Conservation (phyloP, 2,888 invertebrate species). For the Balanococcus diminutus region DNA sequence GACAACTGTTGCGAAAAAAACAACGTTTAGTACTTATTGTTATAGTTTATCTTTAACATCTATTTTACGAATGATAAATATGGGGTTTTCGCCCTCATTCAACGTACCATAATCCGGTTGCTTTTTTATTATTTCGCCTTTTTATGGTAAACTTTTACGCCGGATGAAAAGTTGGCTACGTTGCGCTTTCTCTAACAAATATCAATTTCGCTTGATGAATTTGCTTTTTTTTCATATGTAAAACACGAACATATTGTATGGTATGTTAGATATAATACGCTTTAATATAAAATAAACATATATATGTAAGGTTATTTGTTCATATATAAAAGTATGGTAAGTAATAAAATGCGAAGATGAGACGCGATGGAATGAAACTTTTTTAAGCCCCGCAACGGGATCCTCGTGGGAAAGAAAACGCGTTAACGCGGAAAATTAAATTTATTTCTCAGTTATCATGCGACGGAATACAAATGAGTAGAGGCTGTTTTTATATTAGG, state of each 20-base stretch:
- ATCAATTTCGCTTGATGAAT: neutral
- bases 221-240: too few relatives aligned
- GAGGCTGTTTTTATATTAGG: neutral
- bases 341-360: conserved; percentile 25
- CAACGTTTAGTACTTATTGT: neutral
- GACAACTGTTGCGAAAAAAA: conserved; percentile 1
- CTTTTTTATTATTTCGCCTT: neutral
- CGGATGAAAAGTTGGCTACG: neutral
- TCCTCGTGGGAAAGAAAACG: conserved; percentile 27
- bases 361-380: conserved; percentile 2
- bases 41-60: neutral
- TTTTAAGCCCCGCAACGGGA: neutral
- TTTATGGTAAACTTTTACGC: neutral
- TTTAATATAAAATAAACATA: conserved; percentile 25
- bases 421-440: conserved; percentile 38
- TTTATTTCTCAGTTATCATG: conserved; percentile 40
- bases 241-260: too few relatives aligned
- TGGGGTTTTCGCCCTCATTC: neutral
- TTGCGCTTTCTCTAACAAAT: neutral
- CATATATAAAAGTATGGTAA: conserved; percentile 21
- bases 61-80: conserved; percentile 4
- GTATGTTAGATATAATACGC: too few relatives aligned
- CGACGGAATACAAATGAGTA: conserved; percentile 30
- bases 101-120: neutral
- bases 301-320: conserved; percentile 14